Base-by-base conservation (phyloP, 2,888 invertebrate species). In the Teleogryllus oceanicus region DNA sequence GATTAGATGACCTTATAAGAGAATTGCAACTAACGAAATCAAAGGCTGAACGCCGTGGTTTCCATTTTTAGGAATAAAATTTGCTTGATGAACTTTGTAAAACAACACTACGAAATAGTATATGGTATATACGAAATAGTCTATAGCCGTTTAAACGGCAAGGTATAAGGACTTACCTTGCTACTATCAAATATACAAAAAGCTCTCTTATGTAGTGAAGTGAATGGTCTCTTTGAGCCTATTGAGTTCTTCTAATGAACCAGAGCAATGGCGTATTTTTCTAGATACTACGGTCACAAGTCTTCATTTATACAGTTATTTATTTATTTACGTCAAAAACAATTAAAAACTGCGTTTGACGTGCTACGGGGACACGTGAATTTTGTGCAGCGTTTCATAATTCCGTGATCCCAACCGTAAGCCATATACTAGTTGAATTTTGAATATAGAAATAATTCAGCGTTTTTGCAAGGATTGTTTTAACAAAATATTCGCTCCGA, bases 21-120 rank as follows among this genome's bases (percentile, higher is more conserved):
- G 74, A 78, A 74, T 74, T 78, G 24, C 16, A 78, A 78, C 0
- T 78, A 78, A 62, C 78, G n/a, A 75, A 75, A 75, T 75, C 18
- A 75, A 75, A 20, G 37, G 75, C 75, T 75, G 21, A 75, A 1
- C 24, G 37, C 5, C 37, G 1, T 20, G 75, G n/a, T n/a, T 74
- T 74, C 74, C 49, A 62, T 49, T 49, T 62, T 78, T 18, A 78
- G 49, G 78, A 74, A 37, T 51, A 74, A 20, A 78, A 74, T 2
- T 74, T 78, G 74, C 78, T 78, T 49, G 74, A 18, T 49, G 24
- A 78, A 1, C 11, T 20, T 11, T 78, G 49, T 75, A 78, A 78
- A 78, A 78, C 74, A 78, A 78, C 37, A 74, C 62, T 37, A 37
- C 0, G 37, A 37, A 24, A 24, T 24, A 24, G 2, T 3, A 3